phyloP scores from a whole-genome alignment of 2,888 invertebrate genomes.

The Amphipyra berbera region DNA sequence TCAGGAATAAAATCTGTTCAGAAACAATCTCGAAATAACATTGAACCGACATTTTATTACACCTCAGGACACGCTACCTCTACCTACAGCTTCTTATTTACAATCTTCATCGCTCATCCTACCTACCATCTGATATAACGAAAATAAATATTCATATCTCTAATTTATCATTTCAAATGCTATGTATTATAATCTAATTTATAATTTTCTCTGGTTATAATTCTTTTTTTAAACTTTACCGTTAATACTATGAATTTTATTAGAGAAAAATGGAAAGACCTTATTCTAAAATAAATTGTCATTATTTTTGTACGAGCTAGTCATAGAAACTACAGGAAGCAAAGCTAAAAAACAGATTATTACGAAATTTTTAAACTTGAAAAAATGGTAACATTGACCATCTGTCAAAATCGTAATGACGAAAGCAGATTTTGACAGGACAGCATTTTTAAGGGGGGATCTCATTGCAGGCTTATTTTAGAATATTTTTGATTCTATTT shows the following conservation, averaged over 20 bases:
- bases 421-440: slow-evolving; percentile 20
- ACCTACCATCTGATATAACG: slow-evolving; percentile 71
- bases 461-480: slow-evolving; percentile 27
- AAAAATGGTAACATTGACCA: slow-evolving; percentile 8
- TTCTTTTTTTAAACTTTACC: slow-evolving; percentile 52
- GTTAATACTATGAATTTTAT: slow-evolving; percentile 58
- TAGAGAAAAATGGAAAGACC: slow-evolving; percentile 65
- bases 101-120: slow-evolving; percentile 57
- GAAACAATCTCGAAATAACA: slow-evolving; percentile 73
- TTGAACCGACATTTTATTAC: slow-evolving; percentile 62
- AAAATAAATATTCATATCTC: slow-evolving; percentile 79
- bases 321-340: slow-evolving; percentile 54
- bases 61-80: slow-evolving; percentile 59
- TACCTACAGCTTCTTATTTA: slow-evolving; percentile 65
- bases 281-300: slow-evolving; percentile 63
- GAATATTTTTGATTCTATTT: too few species aligned
- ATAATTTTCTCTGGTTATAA: slow-evolving; percentile 72
- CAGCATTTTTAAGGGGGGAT: slow-evolving; percentile 21
- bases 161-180: slow-evolving; percentile 69
- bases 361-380: slow-evolving; percentile 7
- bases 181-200: slow-evolving; percentile 74
- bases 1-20: slow-evolving; percentile 83
- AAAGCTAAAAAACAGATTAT: slow-evolving; percentile 40
- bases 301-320: slow-evolving; percentile 58
- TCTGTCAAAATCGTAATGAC: slow-evolving; percentile 14